Evolutionary conservation across 2,797 vertebrate species (phyloP).

Genomic region (Poeciliopsis turneri): DNA sequence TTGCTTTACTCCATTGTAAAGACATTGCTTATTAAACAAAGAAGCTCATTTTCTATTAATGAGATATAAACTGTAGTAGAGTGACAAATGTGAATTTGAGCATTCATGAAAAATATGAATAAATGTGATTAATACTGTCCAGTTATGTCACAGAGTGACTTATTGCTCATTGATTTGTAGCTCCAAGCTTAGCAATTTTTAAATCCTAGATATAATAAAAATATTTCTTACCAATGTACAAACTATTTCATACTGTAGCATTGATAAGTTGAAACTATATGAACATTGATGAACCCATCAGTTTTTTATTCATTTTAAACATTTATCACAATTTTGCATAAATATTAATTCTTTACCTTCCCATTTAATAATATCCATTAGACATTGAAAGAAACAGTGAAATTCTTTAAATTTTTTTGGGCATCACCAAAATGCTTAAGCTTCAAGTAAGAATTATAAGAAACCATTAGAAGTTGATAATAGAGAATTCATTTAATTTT

Average conservation of each 20-base stretch:
- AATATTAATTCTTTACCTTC: not conserved
- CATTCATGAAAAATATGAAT: constrained; percentile 85
- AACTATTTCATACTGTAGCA: not conserved
- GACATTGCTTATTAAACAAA: constrained; percentile 62
- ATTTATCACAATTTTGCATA: not conserved
- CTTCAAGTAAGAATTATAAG: not conserved
- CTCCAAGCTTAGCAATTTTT: constrained; percentile 2
- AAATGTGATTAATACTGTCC: constrained; percentile 84
- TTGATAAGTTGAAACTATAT: not conserved
- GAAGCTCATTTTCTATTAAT: constrained; percentile 83
- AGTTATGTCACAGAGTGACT: constrained; percentile 73
- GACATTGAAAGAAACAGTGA: not conserved
- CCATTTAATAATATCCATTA: not conserved
- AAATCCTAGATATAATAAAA: constrained; percentile 16
- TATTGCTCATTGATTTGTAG: constrained; percentile 36
- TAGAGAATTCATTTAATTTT: not conserved
- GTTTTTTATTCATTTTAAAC: not conserved
- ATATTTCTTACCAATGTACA: not conserved
- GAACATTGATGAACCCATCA: not conserved
- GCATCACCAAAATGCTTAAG: not conserved
- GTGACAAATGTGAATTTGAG: constrained; percentile 83
- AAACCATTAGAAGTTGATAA: not conserved
- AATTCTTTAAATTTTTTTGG: not conserved
- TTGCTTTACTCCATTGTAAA: constrained; percentile 34
- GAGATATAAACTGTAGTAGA: constrained; percentile 81